Evolutionary conservation across 2,888 invertebrate genomes (phyloP), one percentile per base, ranked within the genome.

Genomic region (Eristalinus aeneus): DNA sequence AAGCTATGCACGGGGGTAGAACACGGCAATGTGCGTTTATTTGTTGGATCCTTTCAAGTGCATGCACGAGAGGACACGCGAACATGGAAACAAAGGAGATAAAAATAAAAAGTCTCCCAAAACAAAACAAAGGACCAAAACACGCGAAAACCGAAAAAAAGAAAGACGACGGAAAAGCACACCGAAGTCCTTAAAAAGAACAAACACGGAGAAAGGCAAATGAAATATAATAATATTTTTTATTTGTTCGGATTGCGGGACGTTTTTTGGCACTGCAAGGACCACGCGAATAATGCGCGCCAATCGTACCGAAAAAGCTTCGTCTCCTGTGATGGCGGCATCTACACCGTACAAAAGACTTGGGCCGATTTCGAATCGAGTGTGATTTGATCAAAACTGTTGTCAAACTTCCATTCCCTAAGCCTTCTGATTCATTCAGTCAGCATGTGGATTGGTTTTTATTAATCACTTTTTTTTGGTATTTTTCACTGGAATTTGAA

Each of bases 281-380:
- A 82, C 69, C 34, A 32, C 68, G 63, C 63, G 54, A 63, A 85
- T 77, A 81, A 73, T 86, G 63, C 85, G 60, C 76, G 58, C 56
- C 22, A 23, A 23, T 12, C 23, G 22, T 22, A 12, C 11, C 56
- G 12, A 56, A 23, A 56, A 23, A 56, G 23, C 23, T 12, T 12
- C 12, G 23, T 56, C 56, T 56, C 22, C 56, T 23, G 6, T 56
- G 46, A 1, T 5, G 46, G 46, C 5, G 22, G 9, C 9, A 3
- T 23, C 12, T 56, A 56, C 56, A 56, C 56, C 23, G 56, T 56
- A 22, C 22, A 12, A 56, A 56, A 56, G 22, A 23, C 12, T 56
- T 27, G 56, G 56, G 56, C 23, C 20, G 56, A 23, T 23, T 56
- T 56, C 23, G 23, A 56, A 1, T 46, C 34, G 6, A 39, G 8